A percentile compares a stretch with the other conserved stretches of the same genome.
Conservation (phyloP, 2,113 vertebrate genomes). For the Beaufortia kweichowensis region DNA sequence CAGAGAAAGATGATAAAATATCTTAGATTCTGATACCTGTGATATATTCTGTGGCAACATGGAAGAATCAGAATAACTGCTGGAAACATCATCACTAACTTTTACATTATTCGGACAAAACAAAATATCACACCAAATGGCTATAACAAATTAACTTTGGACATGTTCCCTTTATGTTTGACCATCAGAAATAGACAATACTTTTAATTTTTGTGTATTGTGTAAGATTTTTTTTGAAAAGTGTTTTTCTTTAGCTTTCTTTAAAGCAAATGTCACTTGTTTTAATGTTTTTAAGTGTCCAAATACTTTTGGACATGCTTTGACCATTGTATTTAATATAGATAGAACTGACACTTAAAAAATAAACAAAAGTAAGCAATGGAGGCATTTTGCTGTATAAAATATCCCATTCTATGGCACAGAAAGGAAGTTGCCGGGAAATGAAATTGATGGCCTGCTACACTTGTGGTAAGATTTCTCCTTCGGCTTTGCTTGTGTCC, state of each 20-base stretch:
- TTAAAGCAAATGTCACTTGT: too few species aligned
- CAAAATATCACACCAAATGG: too few species aligned
- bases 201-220: too few species aligned
- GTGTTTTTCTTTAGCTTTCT: too few species aligned
- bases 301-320: background rate
- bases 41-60: background rate
- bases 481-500: slow-evolving; percentile 35
- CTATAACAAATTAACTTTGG: too few species aligned
- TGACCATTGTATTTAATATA: background rate
- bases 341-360: background rate
- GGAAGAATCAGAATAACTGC: background rate
- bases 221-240: too few species aligned
- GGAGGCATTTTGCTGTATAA: background rate
- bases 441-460: slow-evolving; percentile 32
- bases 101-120: too few species aligned
- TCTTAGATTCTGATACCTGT: background rate
- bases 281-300: background rate
- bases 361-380: background rate
- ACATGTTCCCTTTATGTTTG: too few species aligned
- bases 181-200: too few species aligned
- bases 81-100: too few species aligned
- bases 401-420: slow-evolving; percentile 30
- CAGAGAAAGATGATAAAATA: background rate
- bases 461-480: slow-evolving; percentile 35
- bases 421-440: slow-evolving; percentile 37